phyloP scores from a whole-genome alignment of 2,113 vertebrate species.

The Chionodraco myersi region DNA sequence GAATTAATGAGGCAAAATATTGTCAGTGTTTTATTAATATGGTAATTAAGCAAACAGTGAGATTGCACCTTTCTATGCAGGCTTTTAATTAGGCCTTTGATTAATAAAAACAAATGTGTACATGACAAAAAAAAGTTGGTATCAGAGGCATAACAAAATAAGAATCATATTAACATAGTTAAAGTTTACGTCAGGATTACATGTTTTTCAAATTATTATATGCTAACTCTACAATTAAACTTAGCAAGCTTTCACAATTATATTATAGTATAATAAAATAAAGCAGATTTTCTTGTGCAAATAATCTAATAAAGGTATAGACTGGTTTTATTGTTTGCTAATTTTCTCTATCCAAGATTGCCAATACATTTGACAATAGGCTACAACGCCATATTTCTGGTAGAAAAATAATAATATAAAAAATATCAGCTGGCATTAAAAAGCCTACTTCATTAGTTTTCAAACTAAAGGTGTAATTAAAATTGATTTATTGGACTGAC shows the following conservation, averaged over 20 bases:
- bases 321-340: neutral
- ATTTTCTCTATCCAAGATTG: neutral
- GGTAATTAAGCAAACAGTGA: slow-evolving; percentile 49
- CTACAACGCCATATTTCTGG: neutral
- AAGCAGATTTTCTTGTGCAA: neutral
- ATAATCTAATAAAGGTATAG: neutral
- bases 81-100: slow-evolving; percentile 45
- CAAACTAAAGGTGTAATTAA: slow-evolving; percentile 18
- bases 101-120: slow-evolving; percentile 5
- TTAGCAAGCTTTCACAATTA: neutral
- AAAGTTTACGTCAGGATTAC: neutral
- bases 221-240: neutral
- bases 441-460: neutral
- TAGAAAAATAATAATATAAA: neutral
- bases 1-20: slow-evolving; percentile 15
- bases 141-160: neutral
- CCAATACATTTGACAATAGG: neutral
- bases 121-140: slow-evolving; percentile 2
- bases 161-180: neutral
- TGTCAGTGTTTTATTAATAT: slow-evolving; percentile 27
- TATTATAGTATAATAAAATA: neutral
- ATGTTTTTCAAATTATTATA: neutral
- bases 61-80: slow-evolving; percentile 13
- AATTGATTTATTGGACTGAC: slow-evolving; percentile 33
- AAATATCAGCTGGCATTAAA: neutral